Conservation (phyloP, 1,140 invertebrate species). For the Pissodes strobi region DNA sequence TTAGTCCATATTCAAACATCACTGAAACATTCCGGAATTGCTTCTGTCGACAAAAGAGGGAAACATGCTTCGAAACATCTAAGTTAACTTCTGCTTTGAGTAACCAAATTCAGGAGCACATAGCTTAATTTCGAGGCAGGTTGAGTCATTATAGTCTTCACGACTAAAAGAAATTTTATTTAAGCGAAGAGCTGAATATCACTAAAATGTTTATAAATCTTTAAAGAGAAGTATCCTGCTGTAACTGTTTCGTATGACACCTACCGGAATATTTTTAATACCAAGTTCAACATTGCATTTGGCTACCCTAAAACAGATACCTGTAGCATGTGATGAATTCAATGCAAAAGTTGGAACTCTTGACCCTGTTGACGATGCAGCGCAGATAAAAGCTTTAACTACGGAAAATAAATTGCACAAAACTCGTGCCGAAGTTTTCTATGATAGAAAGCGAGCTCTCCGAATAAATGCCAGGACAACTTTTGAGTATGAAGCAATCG, state of each 20-base stretch:
- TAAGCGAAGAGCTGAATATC: too few relatives aligned
- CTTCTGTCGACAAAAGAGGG: neutral
- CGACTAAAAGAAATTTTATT: neutral
- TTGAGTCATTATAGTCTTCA: neutral
- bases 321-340: neutral
- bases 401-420: constrained; percentile 3
- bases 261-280: too few relatives aligned
- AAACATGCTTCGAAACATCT: neutral
- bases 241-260: too few relatives aligned
- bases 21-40: neutral
- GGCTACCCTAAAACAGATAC: neutral
- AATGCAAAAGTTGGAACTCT: neutral
- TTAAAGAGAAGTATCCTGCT: too few relatives aligned
- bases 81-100: neutral
- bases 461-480: too few relatives aligned
- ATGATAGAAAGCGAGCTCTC: neutral
- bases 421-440: neutral
- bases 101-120: neutral
- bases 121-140: neutral
- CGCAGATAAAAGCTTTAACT: neutral
- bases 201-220: too few relatives aligned
- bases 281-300: neutral
- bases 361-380: neutral
- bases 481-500: too few relatives aligned
- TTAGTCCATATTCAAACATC: neutral